Percentiles rank a stretch among this genome's conserved stretches.
Evolutionary conservation across 2,797 vertebrate genomes (phyloP).

Genomic region (Agapornis canus): DNA sequence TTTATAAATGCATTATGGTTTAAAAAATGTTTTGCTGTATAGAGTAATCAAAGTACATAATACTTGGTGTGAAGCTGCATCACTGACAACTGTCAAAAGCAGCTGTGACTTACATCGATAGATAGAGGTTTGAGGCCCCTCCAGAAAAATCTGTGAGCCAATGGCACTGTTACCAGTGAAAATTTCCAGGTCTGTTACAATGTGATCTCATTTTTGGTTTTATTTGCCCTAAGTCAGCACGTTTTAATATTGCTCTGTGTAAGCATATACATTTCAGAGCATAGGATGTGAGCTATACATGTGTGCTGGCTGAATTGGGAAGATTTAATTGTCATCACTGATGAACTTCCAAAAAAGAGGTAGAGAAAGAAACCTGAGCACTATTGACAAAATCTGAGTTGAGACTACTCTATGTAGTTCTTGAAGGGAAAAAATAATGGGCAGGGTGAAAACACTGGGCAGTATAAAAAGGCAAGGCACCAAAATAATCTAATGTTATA

Average conservation of each 20-base stretch:
- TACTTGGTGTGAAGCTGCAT: neutral
- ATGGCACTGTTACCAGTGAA: neutral
- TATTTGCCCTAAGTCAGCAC: neutral
- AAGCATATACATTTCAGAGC: neutral
- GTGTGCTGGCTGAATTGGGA: neutral
- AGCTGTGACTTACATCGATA: neutral
- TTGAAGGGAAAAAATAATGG: neutral
- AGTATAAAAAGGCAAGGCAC: neutral
- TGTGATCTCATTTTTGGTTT: neutral
- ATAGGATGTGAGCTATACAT: neutral
- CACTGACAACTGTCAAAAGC: neutral
- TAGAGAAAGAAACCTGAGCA: neutral
- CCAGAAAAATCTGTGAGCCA: neutral
- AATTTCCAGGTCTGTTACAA: neutral
- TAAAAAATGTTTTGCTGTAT: neutral
- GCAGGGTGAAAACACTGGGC: accelerated
- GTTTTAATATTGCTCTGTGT: neutral
- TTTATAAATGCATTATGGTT: neutral
- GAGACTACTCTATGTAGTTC: neutral
- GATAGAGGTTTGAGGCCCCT: neutral
- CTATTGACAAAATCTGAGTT: neutral
- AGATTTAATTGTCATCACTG: neutral
- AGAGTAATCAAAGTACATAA: neutral
- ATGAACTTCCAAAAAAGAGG: neutral
- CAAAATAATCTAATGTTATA: neutral